phyloP scores from a whole-genome alignment of 92 coral and sea anemone species.

The Porites lobata region DNA sequence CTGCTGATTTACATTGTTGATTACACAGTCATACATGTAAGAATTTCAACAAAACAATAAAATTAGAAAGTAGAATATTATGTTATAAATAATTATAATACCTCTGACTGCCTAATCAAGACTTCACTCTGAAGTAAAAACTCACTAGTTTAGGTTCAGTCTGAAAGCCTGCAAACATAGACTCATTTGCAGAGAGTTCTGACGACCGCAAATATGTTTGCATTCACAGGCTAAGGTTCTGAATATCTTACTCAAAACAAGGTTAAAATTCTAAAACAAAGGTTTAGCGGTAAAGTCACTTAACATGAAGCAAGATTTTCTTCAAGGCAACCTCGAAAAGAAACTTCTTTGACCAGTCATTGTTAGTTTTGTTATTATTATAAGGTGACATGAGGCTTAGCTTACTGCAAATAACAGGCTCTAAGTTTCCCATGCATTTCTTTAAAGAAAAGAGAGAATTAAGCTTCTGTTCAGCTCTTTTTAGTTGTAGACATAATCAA shows the following conservation, averaged over 20 bases:
- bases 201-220: too few relatives aligned
- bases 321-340: not conserved
- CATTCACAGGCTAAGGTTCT: too few relatives aligned
- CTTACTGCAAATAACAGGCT: not conserved
- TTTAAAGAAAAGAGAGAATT: not conserved
- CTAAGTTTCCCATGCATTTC: conserved; percentile 3
- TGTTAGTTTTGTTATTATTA: not conserved
- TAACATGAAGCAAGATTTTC: too few relatives aligned
- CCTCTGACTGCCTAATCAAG: not conserved
- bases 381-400: not conserved
- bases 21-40: too few relatives aligned
- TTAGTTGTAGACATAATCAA: conserved; percentile 15
- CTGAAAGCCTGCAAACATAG: too few relatives aligned
- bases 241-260: not conserved
- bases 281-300: not conserved
- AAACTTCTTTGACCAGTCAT: not conserved
- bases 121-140: not conserved
- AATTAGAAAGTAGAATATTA: not conserved
- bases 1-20: too few relatives aligned
- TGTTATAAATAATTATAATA: too few relatives aligned
- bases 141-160: not conserved
- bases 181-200: too few relatives aligned
- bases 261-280: not conserved
- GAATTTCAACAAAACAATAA: not conserved
- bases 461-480: not conserved